Evolutionary conservation across 2,888 invertebrate genomes (phyloP).

Genomic region (Leptinotarsa tumamoca): DNA sequence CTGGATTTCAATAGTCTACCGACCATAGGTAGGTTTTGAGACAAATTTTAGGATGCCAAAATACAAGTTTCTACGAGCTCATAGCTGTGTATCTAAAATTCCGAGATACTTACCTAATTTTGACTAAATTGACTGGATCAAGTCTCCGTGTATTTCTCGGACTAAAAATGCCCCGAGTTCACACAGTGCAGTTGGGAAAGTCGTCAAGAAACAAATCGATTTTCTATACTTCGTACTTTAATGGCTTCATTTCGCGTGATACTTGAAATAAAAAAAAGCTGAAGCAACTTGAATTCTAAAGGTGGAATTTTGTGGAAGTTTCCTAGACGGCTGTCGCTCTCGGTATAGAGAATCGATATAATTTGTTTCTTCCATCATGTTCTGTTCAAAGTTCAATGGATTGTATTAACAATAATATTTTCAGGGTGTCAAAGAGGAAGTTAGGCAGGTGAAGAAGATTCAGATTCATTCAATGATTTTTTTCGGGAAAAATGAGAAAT

Average conservation of each 20-base stretch:
- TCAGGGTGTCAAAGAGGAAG: neutral
- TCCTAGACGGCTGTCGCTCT: neutral
- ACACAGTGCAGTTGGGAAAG: neutral
- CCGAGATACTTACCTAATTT: too few species aligned
- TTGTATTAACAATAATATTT: neutral
- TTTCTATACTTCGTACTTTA: constrained; percentile 28
- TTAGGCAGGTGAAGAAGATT: neutral
- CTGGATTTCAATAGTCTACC: too few species aligned
- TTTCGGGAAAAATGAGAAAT: neutral
- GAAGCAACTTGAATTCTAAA: constrained; percentile 7
- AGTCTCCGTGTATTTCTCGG: neutral
- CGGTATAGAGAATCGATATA: neutral
- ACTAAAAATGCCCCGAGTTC: neutral
- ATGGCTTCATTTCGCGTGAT: constrained; percentile 31
- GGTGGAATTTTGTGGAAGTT: neutral
- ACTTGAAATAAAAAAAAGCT: constrained; percentile 16
- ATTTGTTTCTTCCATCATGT: neutral
- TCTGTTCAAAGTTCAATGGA: neutral
- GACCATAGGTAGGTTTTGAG: too few species aligned
- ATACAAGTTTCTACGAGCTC: too few species aligned
- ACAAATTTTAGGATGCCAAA: too few species aligned
- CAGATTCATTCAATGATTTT: neutral
- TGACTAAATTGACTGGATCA: too few species aligned
- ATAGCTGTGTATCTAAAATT: too few species aligned
- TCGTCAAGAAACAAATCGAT: constrained; percentile 21